These are phyloP conservation scores for Grammomys dolichurus DNA, from an alignment of 2,113 vertebrate species.

Conservation along the genomic window DNA sequence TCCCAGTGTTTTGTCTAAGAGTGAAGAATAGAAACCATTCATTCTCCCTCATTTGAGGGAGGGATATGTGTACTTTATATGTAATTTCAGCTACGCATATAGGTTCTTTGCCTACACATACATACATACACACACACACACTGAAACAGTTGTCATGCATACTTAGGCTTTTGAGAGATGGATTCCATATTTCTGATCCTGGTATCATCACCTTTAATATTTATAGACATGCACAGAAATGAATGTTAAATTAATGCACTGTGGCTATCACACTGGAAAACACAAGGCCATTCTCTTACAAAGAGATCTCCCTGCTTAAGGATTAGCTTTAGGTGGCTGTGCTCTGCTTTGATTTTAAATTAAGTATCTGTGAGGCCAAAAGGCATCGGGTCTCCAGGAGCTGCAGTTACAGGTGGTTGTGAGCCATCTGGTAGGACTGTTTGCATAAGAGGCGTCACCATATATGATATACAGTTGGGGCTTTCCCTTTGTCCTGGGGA, in stretches of 20 bases:
- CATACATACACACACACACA: neutral
- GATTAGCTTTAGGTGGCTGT: conserved; percentile 23
- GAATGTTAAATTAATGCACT: neutral
- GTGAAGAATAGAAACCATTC: neutral
- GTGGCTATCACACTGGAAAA: neutral
- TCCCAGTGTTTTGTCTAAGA: neutral
- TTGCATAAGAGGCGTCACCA: neutral
- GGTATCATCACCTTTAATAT: neutral
- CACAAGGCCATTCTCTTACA: neutral
- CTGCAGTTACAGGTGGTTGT: neutral
- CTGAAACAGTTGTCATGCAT: neutral
- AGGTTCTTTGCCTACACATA: rapidly evolving
- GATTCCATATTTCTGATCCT: neutral
- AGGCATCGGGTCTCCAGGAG: neutral
- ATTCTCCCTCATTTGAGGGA: conserved; percentile 10
- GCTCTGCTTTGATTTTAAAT: neutral
- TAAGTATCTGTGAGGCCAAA: neutral
- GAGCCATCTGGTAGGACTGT: neutral
- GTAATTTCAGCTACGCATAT: neutral
- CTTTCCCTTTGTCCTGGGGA: neutral
- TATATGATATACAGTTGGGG: neutral
- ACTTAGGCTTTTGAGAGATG: neutral
- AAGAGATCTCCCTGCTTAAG: neutral
- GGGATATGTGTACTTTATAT: neutral
- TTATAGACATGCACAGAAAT: conserved; percentile 16